Evolutionary conservation across 1,140 invertebrate species (phyloP).

Genomic region (Phortica variegata): DNA sequence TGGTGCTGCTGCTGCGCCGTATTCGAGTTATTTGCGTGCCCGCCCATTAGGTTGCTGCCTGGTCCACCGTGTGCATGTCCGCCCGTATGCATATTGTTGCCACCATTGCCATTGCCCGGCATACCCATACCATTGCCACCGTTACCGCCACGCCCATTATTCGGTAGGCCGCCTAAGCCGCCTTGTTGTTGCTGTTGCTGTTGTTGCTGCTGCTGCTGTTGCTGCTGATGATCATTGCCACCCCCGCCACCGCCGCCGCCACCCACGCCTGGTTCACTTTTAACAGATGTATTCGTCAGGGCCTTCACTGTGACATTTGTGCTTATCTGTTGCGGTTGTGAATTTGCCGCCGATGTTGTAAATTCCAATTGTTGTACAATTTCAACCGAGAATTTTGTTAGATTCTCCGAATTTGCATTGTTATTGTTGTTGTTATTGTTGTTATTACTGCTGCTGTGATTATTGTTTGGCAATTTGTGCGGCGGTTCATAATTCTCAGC

Average conservation of each 20-base stretch:
- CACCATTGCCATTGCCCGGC: conserved; percentile 30
- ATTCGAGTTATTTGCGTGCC: conserved; percentile 15
- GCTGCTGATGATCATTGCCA: conserved; percentile 22
- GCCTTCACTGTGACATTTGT: conserved; percentile 92
- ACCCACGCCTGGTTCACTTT: conserved; percentile 66
- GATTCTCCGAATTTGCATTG: conserved; percentile 59
- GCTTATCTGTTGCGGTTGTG: conserved; percentile 84
- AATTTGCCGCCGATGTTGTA: conserved; percentile 77
- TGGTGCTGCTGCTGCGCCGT: conserved; percentile 18
- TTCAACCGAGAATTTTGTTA: conserved; percentile 85
- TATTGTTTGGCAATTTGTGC: conserved; percentile 74
- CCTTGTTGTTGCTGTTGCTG: conserved; percentile 31
- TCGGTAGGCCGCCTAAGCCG: conserved; percentile 43
- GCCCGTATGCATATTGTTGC: conserved; percentile 32
- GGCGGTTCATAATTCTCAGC: conserved; percentile 69
- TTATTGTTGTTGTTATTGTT: conserved; percentile 38
- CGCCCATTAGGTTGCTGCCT: conserved; percentile 40
- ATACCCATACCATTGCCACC: conserved; percentile 23
- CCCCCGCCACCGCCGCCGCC: conserved; percentile 41
- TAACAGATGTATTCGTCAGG: conserved; percentile 78
- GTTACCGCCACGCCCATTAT: conserved; percentile 43
- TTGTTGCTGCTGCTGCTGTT: conserved; percentile 57
- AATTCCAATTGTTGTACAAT: conserved; percentile 88
- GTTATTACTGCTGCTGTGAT: conserved; percentile 56
- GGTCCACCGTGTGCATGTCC: conserved; percentile 22